phyloP scores from a whole-genome alignment of 2,113 vertebrate genomes.

The Megaleporinus macrocephalus region DNA sequence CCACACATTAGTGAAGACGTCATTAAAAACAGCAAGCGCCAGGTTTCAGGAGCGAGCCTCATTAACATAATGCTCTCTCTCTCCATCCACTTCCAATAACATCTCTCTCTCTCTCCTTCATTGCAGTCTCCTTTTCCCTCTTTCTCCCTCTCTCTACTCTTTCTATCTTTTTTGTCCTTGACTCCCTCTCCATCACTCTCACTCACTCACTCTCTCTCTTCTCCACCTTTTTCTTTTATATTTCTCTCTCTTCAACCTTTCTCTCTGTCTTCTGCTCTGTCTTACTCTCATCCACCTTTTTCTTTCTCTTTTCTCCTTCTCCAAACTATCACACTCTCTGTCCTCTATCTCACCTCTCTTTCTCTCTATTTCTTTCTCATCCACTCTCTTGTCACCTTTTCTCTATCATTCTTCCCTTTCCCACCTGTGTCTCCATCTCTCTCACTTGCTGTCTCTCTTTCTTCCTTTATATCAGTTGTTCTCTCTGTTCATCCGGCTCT shows the following conservation, averaged over 20 bases:
- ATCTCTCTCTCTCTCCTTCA: not conserved
- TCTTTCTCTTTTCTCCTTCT: not conserved
- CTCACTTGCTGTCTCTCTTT: not conserved
- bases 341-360: not conserved
- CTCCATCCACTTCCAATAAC: not conserved
- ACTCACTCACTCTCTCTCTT: not conserved
- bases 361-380: not conserved
- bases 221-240: not conserved
- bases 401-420: too few relatives aligned
- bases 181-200: not conserved
- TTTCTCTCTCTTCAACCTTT: not conserved
- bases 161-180: not conserved
- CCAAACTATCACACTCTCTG: not conserved
- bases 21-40: conserved; percentile 41
- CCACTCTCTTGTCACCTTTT: not conserved
- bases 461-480: not conserved
- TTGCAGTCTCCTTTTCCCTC: not conserved
- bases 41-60: conserved; percentile 31
- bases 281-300: too few relatives aligned
- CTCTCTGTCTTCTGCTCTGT: not conserved
- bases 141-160: not conserved
- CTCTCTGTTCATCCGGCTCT: not conserved
- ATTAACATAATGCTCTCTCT: conserved; percentile 31
- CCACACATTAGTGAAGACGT: conserved; percentile 51
- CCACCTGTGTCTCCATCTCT: too few relatives aligned